Evolutionary conservation across 2,888 invertebrate genomes (phyloP).

Genomic region (Zeuzera pyrina): DNA sequence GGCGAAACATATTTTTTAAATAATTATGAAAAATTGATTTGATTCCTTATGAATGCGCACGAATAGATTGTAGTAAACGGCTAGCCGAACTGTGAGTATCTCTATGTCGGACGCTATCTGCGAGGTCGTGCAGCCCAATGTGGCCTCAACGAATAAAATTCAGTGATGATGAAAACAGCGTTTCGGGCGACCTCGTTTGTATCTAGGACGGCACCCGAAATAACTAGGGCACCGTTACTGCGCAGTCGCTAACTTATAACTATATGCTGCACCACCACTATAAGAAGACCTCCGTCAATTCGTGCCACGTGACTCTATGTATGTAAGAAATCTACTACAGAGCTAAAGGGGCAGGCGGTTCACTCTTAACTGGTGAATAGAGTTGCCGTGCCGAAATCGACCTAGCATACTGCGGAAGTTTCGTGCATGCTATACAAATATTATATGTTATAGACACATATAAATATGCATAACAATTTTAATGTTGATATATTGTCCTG

Average conservation of each 20-base stretch:
- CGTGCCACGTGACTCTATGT: slow-evolving; percentile 5
- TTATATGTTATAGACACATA: too few species aligned
- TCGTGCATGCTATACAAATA: slow-evolving; percentile 25
- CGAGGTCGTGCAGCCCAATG: slow-evolving; percentile 50
- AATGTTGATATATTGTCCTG: too few species aligned
- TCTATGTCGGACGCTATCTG: slow-evolving; percentile 34
- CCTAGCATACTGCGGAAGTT: slow-evolving; percentile 32
- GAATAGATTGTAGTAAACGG: too few species aligned
- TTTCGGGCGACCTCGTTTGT: slow-evolving; percentile 53
- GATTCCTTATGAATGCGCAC: too few species aligned
- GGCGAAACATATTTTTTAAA: too few species aligned
- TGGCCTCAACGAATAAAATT: slow-evolving; percentile 61
- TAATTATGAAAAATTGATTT: too few species aligned
- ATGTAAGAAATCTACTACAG: too few species aligned
- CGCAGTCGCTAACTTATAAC: slow-evolving; percentile 43
- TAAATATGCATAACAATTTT: too few species aligned
- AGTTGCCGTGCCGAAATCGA: slow-evolving; percentile 48
- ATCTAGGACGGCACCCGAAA: slow-evolving; percentile 67
- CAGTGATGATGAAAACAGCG: slow-evolving; percentile 61
- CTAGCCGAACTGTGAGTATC: too few species aligned
- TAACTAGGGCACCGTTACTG: slow-evolving; percentile 67
- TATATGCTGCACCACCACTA: slow-evolving; percentile 23
- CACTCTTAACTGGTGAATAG: slow-evolving; percentile 22
- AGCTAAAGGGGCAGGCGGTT: too few species aligned
- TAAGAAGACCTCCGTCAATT: slow-evolving; percentile 23